These are phyloP conservation scores for Metallyticus violacea DNA, from an alignment of 2,888 invertebrate genomes.

Conservation along the genomic window DNA sequence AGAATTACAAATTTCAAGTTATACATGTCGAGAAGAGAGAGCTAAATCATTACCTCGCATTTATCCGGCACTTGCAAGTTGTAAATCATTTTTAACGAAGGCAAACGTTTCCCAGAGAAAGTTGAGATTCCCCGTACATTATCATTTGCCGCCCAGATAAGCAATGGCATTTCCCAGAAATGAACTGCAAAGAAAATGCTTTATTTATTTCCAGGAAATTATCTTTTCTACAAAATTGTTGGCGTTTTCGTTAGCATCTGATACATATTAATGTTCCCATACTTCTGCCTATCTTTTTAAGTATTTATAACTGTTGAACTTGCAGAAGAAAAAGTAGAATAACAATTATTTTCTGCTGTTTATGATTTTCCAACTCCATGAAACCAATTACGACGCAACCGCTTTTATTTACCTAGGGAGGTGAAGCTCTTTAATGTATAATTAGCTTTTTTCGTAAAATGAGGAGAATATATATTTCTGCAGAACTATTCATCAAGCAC, in stretches of 20 bases:
- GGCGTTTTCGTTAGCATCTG: background rate
- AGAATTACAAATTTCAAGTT: background rate
- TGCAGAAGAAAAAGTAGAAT: no score
- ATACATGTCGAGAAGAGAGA: background rate
- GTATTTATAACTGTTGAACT: no score
- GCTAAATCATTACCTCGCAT: background rate
- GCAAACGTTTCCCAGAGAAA: background rate
- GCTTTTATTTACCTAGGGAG: no score
- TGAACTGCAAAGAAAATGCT: background rate
- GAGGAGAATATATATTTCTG: no score
- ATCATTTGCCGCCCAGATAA: background rate
- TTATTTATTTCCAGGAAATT: background rate
- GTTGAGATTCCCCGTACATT: background rate
- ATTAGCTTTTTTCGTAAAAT: no score
- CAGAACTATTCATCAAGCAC: no score
- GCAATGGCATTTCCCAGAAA: background rate
- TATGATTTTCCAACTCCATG: no score
- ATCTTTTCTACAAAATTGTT: background rate
- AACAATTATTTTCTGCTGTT: no score
- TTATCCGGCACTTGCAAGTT: background rate
- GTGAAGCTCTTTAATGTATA: no score
- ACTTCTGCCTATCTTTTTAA: background rate
- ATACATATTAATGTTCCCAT: background rate
- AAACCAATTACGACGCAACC: no score
- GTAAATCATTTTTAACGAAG: background rate